A percentile compares a stretch with the other conserved stretches of the same genome.
Conservation (phyloP, 2,888 invertebrate species). For the Noctua fimbriata region DNA sequence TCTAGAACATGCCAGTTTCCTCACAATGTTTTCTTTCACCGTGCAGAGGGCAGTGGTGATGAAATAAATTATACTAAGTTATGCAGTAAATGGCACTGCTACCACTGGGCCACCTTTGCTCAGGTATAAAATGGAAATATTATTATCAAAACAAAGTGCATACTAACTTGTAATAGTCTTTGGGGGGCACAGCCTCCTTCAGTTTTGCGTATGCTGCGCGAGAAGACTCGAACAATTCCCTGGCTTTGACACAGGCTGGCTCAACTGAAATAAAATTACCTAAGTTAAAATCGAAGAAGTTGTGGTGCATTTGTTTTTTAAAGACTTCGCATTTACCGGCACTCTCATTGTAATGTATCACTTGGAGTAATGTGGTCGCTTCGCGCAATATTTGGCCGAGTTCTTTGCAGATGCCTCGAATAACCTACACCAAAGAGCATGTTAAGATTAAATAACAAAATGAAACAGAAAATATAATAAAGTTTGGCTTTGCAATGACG, state of each 20-base stretch:
- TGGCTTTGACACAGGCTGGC: slow-evolving; percentile 91
- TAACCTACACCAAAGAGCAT: slow-evolving; percentile 86
- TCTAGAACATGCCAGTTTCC: not conserved
- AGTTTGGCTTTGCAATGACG: not conserved
- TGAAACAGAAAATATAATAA: not conserved
- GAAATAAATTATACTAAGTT: not conserved
- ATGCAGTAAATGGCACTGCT: not conserved
- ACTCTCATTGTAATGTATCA: slow-evolving; percentile 93
- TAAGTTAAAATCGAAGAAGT: not conserved
- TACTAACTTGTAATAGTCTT: slow-evolving; percentile 94
- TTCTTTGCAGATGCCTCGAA: slow-evolving; percentile 93
- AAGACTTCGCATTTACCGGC: slow-evolving; percentile 89
- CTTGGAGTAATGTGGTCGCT: slow-evolving; percentile 94
- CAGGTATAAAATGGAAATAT: not conserved
- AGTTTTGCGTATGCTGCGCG: slow-evolving; percentile 92
- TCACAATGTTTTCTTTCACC: not conserved
- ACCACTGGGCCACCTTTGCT: not conserved
- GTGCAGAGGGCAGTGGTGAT: not conserved
- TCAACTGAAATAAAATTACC: slow-evolving; percentile 84
- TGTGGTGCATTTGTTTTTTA: not conserved
- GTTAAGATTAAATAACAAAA: slow-evolving; percentile 6
- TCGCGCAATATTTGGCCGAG: slow-evolving; percentile 95
- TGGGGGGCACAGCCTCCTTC: slow-evolving; percentile 92
- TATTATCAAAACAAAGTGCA: not conserved
- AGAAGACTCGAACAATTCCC: slow-evolving; percentile 92